Percentiles rank a stretch among this genome's conserved stretches.
Conservation (phyloP, 1,140 invertebrate species). For the Schlechtendalia chinensis region DNA sequence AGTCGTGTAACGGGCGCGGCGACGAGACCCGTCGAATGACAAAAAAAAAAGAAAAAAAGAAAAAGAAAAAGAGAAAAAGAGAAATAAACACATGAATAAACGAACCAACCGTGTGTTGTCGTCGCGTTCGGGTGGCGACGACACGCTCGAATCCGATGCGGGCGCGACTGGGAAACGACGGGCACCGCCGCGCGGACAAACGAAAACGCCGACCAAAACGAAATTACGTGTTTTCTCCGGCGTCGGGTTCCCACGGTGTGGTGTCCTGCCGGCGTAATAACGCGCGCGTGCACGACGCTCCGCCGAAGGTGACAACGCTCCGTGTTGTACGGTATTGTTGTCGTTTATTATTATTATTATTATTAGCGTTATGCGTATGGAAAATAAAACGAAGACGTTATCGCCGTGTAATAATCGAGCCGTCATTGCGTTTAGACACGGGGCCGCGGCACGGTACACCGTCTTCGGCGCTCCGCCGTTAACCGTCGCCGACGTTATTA, state of each 20-base stretch:
- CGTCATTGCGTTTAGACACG: conserved; percentile 40
- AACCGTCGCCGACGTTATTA: neutral
- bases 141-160: conserved; percentile 22
- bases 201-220: conserved; percentile 26
- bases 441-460: conserved; percentile 30
- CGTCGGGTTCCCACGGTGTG: conserved; percentile 20
- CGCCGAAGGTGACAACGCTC: conserved; percentile 15
- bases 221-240: conserved; percentile 19
- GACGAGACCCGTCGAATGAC: conserved; percentile 2
- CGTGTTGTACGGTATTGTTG: neutral
- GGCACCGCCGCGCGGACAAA: no score
- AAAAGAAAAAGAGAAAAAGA: conserved; percentile 6
- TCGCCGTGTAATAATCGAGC: conserved; percentile 46
- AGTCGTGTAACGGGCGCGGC: neutral
- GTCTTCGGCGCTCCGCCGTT: conserved; percentile 10
- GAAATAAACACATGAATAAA: no score
- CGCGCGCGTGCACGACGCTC: neutral
- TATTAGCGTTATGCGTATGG: neutral
- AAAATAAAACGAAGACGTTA: conserved; percentile 31
- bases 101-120: neutral
- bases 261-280: no score
- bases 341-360: neutral
- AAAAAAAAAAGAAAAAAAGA: neutral
- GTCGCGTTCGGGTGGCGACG: neutral
- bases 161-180: neutral